Base-by-base conservation (phyloP, 2,113 vertebrate species). In the Oncorhynchus tshawytscha region DNA sequence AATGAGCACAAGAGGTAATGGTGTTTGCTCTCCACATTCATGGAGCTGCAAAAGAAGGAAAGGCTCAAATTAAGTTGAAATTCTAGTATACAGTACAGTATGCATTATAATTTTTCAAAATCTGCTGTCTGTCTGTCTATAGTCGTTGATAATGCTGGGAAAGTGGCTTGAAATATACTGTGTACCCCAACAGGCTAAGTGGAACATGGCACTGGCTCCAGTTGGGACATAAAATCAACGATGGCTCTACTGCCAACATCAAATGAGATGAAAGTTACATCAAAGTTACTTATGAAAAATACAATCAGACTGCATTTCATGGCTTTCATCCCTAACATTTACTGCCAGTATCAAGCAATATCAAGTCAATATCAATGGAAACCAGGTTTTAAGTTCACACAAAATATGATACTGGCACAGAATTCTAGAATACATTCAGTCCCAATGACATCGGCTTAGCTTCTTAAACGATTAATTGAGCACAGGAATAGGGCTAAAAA, bases 401-500 rank as follows among this genome's bases (percentile, higher is more conserved):
- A 45, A 45, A 11, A 45, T 16, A 24, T 29, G 27, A 71, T 78
- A 70, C 59, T 71, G 76, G 77, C 70, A 67, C 31, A 39, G 34
- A 73, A 70, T 76, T 70, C 72, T 65, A 73, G 73, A 72, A 45
- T 60, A 73, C 73, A 71, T 73, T 76, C 57, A 64, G 64, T 72
- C 66, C 45, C 15, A 71, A 75, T 51, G 65, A 85, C 31, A 25
- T 54, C 1, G 15, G 51, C 51, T 54, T 0, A 18, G 51, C 51
- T 45, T 45, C 39, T 45, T 45, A 45, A 45, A 45, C 75, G 65
- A 82, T 82, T 77, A 75, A 80, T 20, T 54, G 72, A 72, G 31
- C 51, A 71, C 72, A 67, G 54, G 71, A 77, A 79, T 82, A 75
- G 77, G 49, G 72, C 65, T 60, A 66, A 68, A 75, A 67, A 49